Evolutionary conservation across 2,888 invertebrate species (phyloP).

Genomic region (Cantharis rufa): DNA sequence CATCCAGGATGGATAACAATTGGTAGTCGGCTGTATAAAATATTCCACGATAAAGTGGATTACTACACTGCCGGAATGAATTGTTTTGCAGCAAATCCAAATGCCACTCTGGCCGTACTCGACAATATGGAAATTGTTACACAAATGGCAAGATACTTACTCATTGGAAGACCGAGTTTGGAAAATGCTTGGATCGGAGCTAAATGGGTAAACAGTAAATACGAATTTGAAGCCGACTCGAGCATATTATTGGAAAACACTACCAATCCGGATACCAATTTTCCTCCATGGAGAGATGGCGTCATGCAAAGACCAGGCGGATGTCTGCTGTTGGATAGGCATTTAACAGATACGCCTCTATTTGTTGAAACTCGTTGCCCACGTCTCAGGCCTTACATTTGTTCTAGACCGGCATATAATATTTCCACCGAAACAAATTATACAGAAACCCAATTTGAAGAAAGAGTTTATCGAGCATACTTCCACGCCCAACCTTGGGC

Average conservation of each 20-base stretch:
- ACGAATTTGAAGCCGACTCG: neutral
- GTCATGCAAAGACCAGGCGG: slow-evolving; percentile 51
- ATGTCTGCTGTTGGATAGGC: slow-evolving; percentile 59
- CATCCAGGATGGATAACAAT: neutral
- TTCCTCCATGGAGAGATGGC: neutral
- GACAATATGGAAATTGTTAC: slow-evolving; percentile 20
- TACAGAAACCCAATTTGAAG: neutral
- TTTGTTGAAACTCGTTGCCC: slow-evolving; percentile 60
- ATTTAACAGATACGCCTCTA: slow-evolving; percentile 51
- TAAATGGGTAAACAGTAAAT: slow-evolving; percentile 22
- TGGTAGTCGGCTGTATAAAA: neutral
- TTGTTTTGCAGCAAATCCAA: neutral
- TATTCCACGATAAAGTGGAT: neutral
- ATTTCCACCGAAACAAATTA: neutral
- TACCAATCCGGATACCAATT: neutral
- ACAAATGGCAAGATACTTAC: slow-evolving; percentile 56
- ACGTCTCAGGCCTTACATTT: slow-evolving; percentile 60
- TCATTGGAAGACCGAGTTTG: slow-evolving; percentile 59
- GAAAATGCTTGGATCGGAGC: slow-evolving; percentile 62
- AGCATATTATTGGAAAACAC: neutral
- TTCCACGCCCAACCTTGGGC: neutral
- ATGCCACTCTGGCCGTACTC: neutral
- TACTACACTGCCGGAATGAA: neutral
- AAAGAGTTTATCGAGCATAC: neutral
- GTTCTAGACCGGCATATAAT: slow-evolving; percentile 45